A percentile compares a stretch with the other conserved stretches of the same genome.
Evolutionary conservation across 2,113 vertebrate species (phyloP).

Genomic region (Hymenochirus boettgeri): DNA sequence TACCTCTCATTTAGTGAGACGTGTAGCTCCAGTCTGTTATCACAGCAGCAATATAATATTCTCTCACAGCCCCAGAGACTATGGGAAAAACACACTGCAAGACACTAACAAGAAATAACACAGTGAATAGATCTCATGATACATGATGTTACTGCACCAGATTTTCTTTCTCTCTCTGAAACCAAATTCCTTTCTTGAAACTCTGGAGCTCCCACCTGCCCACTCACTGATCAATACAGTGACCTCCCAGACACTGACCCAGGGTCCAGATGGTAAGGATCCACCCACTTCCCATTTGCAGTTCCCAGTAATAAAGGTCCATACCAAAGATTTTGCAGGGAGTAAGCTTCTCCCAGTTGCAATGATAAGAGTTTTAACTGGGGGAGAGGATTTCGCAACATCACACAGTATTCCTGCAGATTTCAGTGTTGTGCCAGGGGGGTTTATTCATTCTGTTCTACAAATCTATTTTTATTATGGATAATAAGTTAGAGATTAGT

Average conservation of each 20-base stretch:
- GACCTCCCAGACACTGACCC: slow-evolving; percentile 36
- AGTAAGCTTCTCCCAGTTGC: no score
- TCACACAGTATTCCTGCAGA: no score
- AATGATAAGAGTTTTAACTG: no score
- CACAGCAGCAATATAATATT: slow-evolving; percentile 65
- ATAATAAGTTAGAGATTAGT: no score
- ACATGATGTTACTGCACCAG: neutral
- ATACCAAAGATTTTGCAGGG: no score
- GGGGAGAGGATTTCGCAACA: no score
- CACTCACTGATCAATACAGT: slow-evolving; percentile 29
- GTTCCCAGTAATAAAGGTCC: no score
- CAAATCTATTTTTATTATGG: no score
- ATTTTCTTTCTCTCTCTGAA: neutral
- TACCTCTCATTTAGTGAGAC: slow-evolving; percentile 56
- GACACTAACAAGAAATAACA: slow-evolving; percentile 48
- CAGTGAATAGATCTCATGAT: neutral
- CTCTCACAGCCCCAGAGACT: slow-evolving; percentile 50
- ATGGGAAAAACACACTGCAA: slow-evolving; percentile 46
- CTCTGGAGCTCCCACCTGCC: no score
- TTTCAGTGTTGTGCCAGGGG: no score
- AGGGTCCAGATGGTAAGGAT: slow-evolving; percentile 6
- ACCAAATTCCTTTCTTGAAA: neutral
- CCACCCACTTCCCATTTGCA: neutral
- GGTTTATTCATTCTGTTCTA: no score
- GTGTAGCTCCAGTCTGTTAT: slow-evolving; percentile 62